Evolutionary conservation across 2,797 vertebrate genomes (phyloP).

Genomic region (Salarias fasciatus): DNA sequence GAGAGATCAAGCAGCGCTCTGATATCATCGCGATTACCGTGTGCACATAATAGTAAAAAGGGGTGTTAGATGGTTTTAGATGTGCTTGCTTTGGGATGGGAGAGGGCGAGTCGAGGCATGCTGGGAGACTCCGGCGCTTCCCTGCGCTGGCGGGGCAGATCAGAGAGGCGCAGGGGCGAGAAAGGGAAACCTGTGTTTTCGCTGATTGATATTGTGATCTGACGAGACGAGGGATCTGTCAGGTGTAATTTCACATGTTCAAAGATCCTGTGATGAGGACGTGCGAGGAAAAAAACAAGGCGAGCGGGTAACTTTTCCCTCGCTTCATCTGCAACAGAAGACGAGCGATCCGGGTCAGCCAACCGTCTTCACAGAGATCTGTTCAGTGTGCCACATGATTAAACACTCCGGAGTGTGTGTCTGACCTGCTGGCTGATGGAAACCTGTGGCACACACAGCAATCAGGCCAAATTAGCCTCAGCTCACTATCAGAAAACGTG

Average conservation of each 20-base stretch:
- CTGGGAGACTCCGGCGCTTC: conserved; percentile 44
- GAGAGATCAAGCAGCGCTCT: conserved; percentile 68
- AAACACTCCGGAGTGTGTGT: neutral
- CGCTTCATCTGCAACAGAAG: too few species aligned
- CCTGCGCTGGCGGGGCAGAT: conserved; percentile 49
- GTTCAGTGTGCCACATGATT: neutral
- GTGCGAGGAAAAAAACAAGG: conserved; percentile 42
- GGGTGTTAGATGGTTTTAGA: conserved; percentile 54
- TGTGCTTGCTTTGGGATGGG: conserved; percentile 56
- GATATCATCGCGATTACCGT: conserved; percentile 69
- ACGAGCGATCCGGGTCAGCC: too few species aligned
- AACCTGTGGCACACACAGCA: neutral
- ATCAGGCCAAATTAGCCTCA: too few species aligned
- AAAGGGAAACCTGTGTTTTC: conserved; percentile 74
- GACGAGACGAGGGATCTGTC: conserved; percentile 47
- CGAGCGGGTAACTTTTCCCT: conserved; percentile 5
- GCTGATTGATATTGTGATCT: conserved; percentile 72
- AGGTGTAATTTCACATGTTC: conserved; percentile 68
- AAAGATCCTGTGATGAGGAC: conserved; percentile 59
- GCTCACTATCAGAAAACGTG: neutral
- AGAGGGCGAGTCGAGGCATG: conserved; percentile 63
- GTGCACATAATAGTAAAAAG: conserved; percentile 56
- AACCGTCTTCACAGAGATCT: neutral
- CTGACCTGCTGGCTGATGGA: neutral
- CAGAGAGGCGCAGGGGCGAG: conserved; percentile 38